Conservation (phyloP, 2,888 invertebrate genomes). For the Chouioia cunea region DNA sequence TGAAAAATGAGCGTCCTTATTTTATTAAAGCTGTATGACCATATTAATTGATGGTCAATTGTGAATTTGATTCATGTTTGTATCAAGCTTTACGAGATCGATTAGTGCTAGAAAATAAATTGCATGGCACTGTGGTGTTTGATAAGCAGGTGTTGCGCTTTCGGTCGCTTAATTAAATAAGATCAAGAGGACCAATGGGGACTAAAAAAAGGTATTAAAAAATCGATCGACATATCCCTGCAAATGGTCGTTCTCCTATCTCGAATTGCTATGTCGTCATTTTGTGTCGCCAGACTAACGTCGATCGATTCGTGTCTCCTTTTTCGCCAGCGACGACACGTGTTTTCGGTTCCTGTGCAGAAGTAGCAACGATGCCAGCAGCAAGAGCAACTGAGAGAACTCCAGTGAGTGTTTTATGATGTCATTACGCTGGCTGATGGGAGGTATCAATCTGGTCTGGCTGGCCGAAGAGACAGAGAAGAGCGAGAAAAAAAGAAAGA, state of each 20-base stretch:
- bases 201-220: not conserved
- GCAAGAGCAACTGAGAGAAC: not conserved
- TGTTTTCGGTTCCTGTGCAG: constrained; percentile 16
- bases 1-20: no score
- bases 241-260: no score
- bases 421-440: constrained; percentile 30
- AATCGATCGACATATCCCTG: constrained; percentile 12
- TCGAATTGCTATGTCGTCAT: constrained; percentile 9
- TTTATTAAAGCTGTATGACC: no score
- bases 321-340: constrained; percentile 21
- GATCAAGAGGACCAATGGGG: no score
- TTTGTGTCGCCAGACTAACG: not conserved
- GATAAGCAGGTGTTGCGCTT: no score
- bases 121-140: no score
- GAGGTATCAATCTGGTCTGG: constrained; percentile 19
- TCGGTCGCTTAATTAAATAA: no score
- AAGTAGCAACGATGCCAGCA: not conserved
- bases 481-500: no score
- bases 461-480: not conserved
- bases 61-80: no score
- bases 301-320: constrained; percentile 10
- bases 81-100: no score
- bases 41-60: no score
- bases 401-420: constrained; percentile 30
- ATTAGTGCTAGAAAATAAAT: no score